Base-by-base conservation (phyloP, 2,797 vertebrate genomes). In the Sitta carolinensis region DNA sequence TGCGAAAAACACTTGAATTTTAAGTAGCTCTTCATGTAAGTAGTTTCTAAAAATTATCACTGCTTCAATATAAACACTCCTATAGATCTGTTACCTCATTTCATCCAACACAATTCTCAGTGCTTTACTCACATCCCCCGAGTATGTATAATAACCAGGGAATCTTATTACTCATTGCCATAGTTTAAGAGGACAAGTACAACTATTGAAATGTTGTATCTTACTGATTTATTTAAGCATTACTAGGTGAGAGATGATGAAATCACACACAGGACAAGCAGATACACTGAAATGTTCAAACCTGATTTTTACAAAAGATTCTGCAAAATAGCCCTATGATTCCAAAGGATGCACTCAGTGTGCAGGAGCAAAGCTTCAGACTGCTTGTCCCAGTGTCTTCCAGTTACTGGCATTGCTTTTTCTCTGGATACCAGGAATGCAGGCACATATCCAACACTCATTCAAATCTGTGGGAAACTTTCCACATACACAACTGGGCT, bases 211-310 rank as follows among this genome's bases (percentile, higher is more conserved):
- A 70, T 25, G 15, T 25, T 50, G 8, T 70, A 29, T 47, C 54
- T 85, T 90, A 59, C 21, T 55, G 54, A 81, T 76, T 84, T 87
- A 66, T 90, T 90, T 80, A 50, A 43, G 42, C 73, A 69, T 75
- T 76, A 54, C 51, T 73, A 62, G 42, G 58, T 74, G 55, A 83
- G 30, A 74, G 62, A 55, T 70, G 42, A 45, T n/a, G 43, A 76
- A 84, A 72, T 45, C 57, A 76, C 50, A 52, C 29, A 42, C 70
- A 67, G 73, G 58, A 84, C 47, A 89, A 78, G 52, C 20, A 89
- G 48, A 34, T 43, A 51, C 40, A 32, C 11, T 58, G 34, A 90
- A 84, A 73, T 43, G 19, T 78, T 81, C 62, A 68, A 76, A 61
- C 23, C 2, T 1, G 0, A 25, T 66, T 77, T 84, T 84, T 63